Base-by-base conservation (phyloP, 1,140 invertebrate species). In the Saccostrea glomerata region DNA sequence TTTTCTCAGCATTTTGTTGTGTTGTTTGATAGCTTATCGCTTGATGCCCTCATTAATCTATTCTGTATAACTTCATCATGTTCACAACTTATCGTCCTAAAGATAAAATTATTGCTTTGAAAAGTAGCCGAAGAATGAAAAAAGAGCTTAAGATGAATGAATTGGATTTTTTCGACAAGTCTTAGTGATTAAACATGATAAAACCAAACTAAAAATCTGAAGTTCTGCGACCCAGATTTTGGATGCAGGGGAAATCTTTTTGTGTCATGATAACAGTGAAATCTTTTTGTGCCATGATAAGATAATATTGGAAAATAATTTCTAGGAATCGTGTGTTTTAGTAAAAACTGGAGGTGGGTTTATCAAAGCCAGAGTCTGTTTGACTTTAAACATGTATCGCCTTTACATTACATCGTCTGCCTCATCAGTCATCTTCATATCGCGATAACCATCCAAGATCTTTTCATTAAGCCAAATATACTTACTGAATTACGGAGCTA, bases 301-400 rank as follows among this genome's bases (percentile, higher is more conserved):
- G 60, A n/a, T 66, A 66, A 66, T 66, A 20, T 66, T 66, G 23
- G 15, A 77, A 25, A 77, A 77, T 25, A 77, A 15, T 77, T 77
- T 36, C 30, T 77, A 63, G 15, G 30, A 77, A 36, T 25, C 11
- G 23, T 25, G 23, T 36, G 30, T 77, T 25, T 77, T 40, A 30
- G 25, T 77, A 15, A 63, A 17, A 30, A 15, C 70, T 30, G 25
- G 30, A 25, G 30, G 70, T 25, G 70, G 23, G 70, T 63, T 77
- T 77, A 77, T 30, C 25, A 15, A 25, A 77, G 70, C 23, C 25
- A 36, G 70, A 30, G 12, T 36, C 70, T 30, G 70, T 77, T 77
- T 77, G 70, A 77, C 70, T 77, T 77, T 36, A 77, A 77, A 77
- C 60, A 77, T 77, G 13, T 25, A 77, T 77, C 25, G 70, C 30